Conservation (phyloP, 2,113 vertebrate genomes). For the Ramphastos sulfuratus region DNA sequence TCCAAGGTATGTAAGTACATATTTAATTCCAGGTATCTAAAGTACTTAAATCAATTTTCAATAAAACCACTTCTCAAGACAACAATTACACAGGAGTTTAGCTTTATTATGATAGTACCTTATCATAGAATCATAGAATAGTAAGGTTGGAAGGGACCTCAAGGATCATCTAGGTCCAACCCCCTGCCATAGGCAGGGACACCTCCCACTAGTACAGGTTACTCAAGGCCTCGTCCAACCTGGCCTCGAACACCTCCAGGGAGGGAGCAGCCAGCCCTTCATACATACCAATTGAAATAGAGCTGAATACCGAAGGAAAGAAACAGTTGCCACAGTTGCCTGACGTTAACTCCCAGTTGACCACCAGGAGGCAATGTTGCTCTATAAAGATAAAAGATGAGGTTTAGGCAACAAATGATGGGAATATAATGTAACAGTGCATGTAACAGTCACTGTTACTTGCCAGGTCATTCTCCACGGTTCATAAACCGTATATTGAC, state of each 20-base stretch:
- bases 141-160: too few relatives aligned
- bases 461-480: neutral
- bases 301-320: neutral
- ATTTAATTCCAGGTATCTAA: neutral
- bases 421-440: neutral
- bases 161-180: too few relatives aligned
- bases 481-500: neutral
- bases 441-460: neutral
- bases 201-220: too few relatives aligned
- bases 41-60: neutral
- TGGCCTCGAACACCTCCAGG: too few relatives aligned
- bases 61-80: neutral
- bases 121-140: too few relatives aligned
- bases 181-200: too few relatives aligned
- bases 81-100: neutral
- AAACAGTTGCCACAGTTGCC: neutral
- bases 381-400: neutral
- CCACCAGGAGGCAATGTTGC: conserved; percentile 48
- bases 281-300: neutral
- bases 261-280: neutral
- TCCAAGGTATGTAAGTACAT: neutral
- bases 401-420: neutral
- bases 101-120: neutral
- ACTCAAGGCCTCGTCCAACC: too few relatives aligned
- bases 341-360: neutral